A percentile compares a stretch with the other conserved stretches of the same genome.
These are phyloP conservation scores for Haemorhous mexicanus DNA, from an alignment of 2,113 vertebrate species.

Conservation along the genomic window DNA sequence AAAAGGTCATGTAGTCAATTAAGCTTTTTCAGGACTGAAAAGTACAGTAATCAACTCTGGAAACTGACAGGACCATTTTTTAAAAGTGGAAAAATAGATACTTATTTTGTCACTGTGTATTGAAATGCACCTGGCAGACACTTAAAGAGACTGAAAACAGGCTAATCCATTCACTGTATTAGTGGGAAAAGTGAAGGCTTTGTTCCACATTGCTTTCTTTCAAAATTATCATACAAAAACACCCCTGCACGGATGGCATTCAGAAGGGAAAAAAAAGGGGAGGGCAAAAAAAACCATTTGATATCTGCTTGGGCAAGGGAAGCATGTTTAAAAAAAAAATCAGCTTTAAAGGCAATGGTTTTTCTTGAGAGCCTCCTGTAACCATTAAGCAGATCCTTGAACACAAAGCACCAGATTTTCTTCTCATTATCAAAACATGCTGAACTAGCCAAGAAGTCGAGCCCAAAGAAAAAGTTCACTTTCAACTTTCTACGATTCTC, in stretches of 20 bases:
- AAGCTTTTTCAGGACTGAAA: background rate
- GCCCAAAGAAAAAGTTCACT: background rate
- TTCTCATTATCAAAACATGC: slow-evolving; percentile 11
- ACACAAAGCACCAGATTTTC: slow-evolving; percentile 25
- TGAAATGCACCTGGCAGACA: background rate
- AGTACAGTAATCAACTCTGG: background rate
- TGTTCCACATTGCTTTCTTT: background rate
- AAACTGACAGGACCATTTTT: background rate
- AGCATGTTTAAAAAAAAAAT: background rate
- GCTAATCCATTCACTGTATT: background rate
- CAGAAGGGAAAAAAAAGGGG: background rate
- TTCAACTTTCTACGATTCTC: background rate
- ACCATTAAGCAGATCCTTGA: background rate
- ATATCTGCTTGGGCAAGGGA: background rate
- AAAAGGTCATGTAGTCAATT: background rate
- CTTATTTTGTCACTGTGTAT: background rate
- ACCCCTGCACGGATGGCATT: background rate
- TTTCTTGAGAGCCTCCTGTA: slow-evolving; percentile 11
- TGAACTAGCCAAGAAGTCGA: slow-evolving; percentile 12
- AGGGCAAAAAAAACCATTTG: background rate
- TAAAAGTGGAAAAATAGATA: background rate
- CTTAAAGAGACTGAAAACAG: background rate
- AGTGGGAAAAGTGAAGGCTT: background rate
- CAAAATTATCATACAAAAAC: background rate
- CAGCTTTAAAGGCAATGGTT: background rate